Base-by-base conservation (phyloP, 2,888 invertebrate species). In the Bursaphelenchus okinawaensis region DNA sequence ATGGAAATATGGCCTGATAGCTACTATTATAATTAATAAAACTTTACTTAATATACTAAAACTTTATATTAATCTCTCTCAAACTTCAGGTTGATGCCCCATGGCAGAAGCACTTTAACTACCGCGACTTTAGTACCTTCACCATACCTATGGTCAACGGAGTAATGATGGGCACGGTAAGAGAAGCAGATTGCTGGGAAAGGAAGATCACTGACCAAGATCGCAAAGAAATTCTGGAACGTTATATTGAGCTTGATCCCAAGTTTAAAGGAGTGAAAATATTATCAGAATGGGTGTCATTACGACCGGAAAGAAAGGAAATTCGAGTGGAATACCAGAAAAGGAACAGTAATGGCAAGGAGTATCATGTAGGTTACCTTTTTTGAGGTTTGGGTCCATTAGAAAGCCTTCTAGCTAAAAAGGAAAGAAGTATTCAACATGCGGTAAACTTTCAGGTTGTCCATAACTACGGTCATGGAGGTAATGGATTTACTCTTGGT, bases 31-130 rank as follows among this genome's bases (percentile, higher is more conserved):
- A 40, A 40, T 12, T 40, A n/a, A 40, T 12, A 12, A 40, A 12
- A 12, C n/a, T 40, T 40, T 40, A 40, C 12, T 12, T 40, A 12
- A 40, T 12, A 40, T 12, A n/a, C 50, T 12, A 12, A 12, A n/a
- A n/a, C 50, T 40, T 40, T n/a, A n/a, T 12, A 40, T n/a, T 62
- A 1, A 6, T 40, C 2, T 40, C 6, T 16, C 12, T 40, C 2
- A 1, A 40, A 3, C 40, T 1, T 16, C n/a, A 40, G 40, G 40
- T 40, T 7, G 62, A 66, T 19, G 66, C 66, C 12, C 66, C 66
- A n/a, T 66, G 66, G 66, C 67, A 63, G 20, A 23, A 64, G 19
- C 62, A 59, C 56, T 92, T 91, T 62, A 90, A 90, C 81, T 93
- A 78, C 66, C 67, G 70, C 24, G 74, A 76, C 63, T 71, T 75